A percentile compares a stretch with the other conserved stretches of the same genome.
These are phyloP conservation scores for Piaya cayana DNA, from an alignment of 2,113 vertebrate species.

Conservation along the genomic window DNA sequence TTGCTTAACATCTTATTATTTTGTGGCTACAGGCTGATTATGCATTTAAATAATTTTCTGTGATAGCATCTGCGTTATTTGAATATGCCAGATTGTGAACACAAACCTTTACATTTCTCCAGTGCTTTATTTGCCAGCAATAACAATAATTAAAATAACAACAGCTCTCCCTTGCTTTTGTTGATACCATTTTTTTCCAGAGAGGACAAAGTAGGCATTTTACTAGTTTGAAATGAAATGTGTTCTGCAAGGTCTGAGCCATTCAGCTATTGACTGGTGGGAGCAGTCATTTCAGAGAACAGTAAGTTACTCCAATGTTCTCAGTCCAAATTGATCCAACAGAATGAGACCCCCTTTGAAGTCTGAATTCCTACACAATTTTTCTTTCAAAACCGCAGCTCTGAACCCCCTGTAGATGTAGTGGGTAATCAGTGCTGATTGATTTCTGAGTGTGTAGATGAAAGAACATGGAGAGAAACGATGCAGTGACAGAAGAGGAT, in stretches of 20 bases:
- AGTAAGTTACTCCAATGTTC: neutral
- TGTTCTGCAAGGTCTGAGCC: neutral
- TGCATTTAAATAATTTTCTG: constrained; percentile 22
- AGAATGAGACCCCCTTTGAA: constrained; percentile 27
- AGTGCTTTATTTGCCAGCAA: constrained; percentile 6
- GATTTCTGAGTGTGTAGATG: constrained; percentile 41
- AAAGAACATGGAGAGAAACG: neutral
- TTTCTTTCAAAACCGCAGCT: constrained; percentile 2
- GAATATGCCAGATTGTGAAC: constrained; percentile 1
- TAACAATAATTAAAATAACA: constrained; percentile 12
- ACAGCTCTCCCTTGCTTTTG: neutral
- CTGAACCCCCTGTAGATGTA: neutral
- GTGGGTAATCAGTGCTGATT: constrained; percentile 11
- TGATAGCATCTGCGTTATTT: constrained; percentile 10
- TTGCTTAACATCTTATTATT: constrained; percentile 26
- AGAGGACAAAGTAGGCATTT: constrained; percentile 16
- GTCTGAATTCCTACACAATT: constrained; percentile 32
- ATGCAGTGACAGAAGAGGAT: neutral
- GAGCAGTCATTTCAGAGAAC: constrained; percentile 6
- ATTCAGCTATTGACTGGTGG: constrained; percentile 22
- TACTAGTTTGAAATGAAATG: constrained; percentile 8
- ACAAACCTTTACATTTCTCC: constrained; percentile 25
- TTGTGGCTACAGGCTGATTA: constrained; percentile 5
- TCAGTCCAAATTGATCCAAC: constrained; percentile 44
- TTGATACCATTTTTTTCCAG: neutral